Evolutionary conservation across 2,888 invertebrate species (phyloP), one percentile per base, ranked within the genome.

Genomic region (Drosophila borborema): DNA sequence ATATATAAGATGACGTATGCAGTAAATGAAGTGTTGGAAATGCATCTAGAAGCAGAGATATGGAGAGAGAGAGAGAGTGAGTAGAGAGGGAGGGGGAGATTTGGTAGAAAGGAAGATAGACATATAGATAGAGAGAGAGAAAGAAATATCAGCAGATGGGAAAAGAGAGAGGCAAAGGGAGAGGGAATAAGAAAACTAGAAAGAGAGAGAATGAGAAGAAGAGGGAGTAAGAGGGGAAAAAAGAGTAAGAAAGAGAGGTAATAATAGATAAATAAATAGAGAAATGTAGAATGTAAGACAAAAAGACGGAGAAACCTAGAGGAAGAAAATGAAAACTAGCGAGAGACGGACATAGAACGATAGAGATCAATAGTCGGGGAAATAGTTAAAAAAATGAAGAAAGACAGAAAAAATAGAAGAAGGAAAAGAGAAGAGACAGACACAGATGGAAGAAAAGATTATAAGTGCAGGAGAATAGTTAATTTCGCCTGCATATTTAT

Each of bases 401-500:
- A 28, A 54, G 1, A 2, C 20, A 38, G 3, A 14, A 3, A 20
- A 1, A 20, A 5, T 7, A 3, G 12, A 20, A 16, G 1, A 8
- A 14, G 9, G 3, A 6, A 4, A 16, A 20, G 2, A 1, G 18
- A 2, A 23, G 2, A 23, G 23, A 28, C 5, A 28, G 28, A 28
- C 5, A 28, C 28, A 28, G 6, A 28, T 28, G 28, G 28, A 28
- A 28, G 28, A 28, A 28, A 28, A 28, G 28, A 28, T 28, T 6
- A 28, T 5, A 28, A 28, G n/a, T 40, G 40, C 38, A 41, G 61
- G 46, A 48, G 28, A 38, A 48, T 40, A 28, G 38, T 66, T 61
- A 34, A 40, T 28, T 43, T 48, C 53, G 31, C 43, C 41, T 40
- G 68, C 34, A 69, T 60, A 71, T 54, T 72, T 72, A 51, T 61